Percentiles rank a stretch among this genome's conserved stretches.
These are phyloP conservation scores for Tachysurus fulvidraco DNA, from an alignment of 2,113 vertebrate species.

Conservation along the genomic window DNA sequence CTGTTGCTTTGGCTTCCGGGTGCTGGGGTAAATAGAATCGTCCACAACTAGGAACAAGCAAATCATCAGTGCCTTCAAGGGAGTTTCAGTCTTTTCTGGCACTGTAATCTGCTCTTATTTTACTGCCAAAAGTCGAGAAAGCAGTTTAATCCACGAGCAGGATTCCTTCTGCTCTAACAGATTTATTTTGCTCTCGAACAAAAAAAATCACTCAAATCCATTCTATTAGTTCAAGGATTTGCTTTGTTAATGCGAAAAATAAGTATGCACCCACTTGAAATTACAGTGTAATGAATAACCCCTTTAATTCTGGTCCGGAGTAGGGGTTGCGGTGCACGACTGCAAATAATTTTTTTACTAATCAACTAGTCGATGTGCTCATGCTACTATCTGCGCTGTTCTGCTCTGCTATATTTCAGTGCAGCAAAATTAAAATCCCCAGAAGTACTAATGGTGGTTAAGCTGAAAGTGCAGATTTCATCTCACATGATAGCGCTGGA, in stretches of 20 bases:
- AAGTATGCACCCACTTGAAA: not conserved
- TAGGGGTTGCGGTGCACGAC: not conserved
- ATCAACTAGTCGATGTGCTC: not conserved
- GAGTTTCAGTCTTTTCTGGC: slow-evolving; percentile 17
- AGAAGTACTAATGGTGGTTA: not conserved
- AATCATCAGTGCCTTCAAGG: slow-evolving; percentile 32
- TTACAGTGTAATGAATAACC: not conserved
- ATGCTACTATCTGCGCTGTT: not conserved
- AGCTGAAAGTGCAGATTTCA: not conserved
- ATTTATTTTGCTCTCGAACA: not conserved
- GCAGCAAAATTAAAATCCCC: not conserved
- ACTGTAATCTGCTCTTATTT: slow-evolving; percentile 23
- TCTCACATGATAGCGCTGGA: not conserved
- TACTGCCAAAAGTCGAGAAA: slow-evolving; percentile 2
- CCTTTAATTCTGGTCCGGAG: not conserved
- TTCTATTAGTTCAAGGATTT: not conserved
- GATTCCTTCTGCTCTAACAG: not conserved
- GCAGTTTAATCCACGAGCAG: not conserved
- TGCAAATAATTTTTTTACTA: not conserved
- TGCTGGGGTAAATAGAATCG: slow-evolving; percentile 35
- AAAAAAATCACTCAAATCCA: not conserved
- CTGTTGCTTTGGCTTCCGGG: slow-evolving; percentile 12
- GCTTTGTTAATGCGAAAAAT: no score
- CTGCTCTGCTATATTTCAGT: not conserved
- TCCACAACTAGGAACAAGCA: slow-evolving; percentile 42